Conservation (phyloP, 2,888 invertebrate genomes). For the Deilephila elpenor region DNA sequence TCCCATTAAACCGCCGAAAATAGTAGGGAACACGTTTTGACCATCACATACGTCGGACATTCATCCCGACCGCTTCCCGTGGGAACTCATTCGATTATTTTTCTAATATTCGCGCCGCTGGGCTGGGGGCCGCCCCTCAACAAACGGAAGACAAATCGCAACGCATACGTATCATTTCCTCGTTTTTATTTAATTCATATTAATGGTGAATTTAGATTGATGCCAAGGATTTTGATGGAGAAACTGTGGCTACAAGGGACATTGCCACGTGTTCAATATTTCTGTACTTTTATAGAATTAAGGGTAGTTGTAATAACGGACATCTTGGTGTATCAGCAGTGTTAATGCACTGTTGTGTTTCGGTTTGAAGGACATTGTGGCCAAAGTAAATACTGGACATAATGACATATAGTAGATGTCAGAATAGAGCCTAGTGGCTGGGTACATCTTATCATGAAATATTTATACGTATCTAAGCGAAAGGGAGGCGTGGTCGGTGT, state of each 20-base stretch:
- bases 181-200: conserved; percentile 24
- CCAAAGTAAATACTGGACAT: too few relatives aligned
- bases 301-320: neutral
- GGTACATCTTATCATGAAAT: too few relatives aligned
- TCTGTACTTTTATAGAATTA: too few relatives aligned
- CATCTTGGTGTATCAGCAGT: too few relatives aligned
- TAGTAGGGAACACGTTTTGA: conserved; percentile 12
- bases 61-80: conserved; percentile 18
- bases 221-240: neutral
- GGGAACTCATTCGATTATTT: conserved; percentile 26
- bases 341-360: too few relatives aligned
- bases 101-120: conserved; percentile 19
- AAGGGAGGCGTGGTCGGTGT: too few relatives aligned
- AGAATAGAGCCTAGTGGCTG: too few relatives aligned
- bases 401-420: too few relatives aligned
- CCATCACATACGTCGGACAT: conserved; percentile 8
- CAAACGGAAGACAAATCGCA: conserved; percentile 22
- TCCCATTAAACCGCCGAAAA: neutral
- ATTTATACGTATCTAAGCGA: too few relatives aligned
- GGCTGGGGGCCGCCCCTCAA: neutral
- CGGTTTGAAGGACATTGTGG: too few relatives aligned
- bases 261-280: too few relatives aligned
- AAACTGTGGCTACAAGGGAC: neutral
- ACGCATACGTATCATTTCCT: conserved; percentile 20
- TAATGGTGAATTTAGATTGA: neutral